phyloP scores from a whole-genome alignment of 2,888 invertebrate genomes.

The Lycaena phlaeas region DNA sequence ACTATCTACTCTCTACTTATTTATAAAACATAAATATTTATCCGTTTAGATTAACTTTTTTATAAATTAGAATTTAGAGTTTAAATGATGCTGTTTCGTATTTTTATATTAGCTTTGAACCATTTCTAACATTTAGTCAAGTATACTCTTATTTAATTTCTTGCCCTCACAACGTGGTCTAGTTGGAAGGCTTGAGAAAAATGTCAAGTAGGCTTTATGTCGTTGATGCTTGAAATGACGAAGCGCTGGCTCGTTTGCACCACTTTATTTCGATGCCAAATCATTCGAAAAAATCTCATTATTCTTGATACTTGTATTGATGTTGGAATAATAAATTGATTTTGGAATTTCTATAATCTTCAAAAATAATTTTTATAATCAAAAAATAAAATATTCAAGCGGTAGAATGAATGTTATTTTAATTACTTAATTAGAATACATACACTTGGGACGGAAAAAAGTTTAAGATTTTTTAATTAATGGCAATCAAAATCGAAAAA shows the following conservation, averaged over 20 bases:
- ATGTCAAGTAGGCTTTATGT: conserved; percentile 8
- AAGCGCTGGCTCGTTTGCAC: conserved; percentile 1
- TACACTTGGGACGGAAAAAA: too few species aligned
- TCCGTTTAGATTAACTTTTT: too few species aligned
- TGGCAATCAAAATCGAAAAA: too few species aligned
- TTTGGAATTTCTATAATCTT: not conserved
- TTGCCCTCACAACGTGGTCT: conserved; percentile 3
- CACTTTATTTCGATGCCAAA: not conserved
- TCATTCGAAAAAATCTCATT: not conserved
- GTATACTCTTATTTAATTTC: conserved; percentile 4
- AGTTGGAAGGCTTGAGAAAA: conserved; percentile 5
- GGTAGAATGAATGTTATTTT: too few species aligned
- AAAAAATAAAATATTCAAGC: too few species aligned
- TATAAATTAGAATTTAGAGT: too few species aligned
- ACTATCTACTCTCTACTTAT: too few species aligned
- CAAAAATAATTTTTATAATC: too few species aligned
- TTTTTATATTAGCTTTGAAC: not conserved
- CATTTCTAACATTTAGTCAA: not conserved
- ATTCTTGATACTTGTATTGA: too few species aligned
- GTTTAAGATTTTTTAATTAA: too few species aligned
- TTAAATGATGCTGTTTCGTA: not conserved
- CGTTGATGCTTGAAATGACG: conserved; percentile 3
- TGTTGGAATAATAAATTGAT: not conserved
- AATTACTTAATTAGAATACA: too few species aligned
- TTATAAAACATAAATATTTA: not conserved